Evolutionary conservation across 2,797 vertebrate species (phyloP), one percentile per base, ranked within the genome.

Genomic region (Muscicapa comitata): DNA sequence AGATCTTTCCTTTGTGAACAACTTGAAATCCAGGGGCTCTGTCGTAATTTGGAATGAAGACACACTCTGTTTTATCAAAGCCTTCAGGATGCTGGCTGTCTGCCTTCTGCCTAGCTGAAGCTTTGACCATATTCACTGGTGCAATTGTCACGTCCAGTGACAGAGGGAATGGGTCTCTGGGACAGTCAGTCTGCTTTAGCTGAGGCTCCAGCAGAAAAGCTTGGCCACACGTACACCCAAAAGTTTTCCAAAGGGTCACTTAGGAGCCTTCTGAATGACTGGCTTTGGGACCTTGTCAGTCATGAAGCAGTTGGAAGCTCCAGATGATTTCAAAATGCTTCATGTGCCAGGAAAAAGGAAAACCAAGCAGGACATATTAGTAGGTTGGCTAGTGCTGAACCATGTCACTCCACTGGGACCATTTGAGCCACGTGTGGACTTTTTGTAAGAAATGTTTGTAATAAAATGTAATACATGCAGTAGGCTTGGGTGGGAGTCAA

Each of bases 1-100:
- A 88, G 88, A 84, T 59, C 82, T 88, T 94, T 88, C 73, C 76
- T 90, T 67, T 90, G 82, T 83, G 87, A 78, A 65, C 87, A 83
- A 40, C 50, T 80, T 71, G 82, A 89, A 95, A 86, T 90, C 57
- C 82, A 83, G 57, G 47, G 81, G 35, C 72, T 96, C 88, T 94
- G 85, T 57, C 58, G 28, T 67, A 93, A 91, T 95, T 45, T 77
- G 93, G 87, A 95, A 93, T 77, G 89, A 93, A 90, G 94, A 93
- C 78, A 76, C 0, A 0, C 81, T 86, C 66, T 91, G 55, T 92
- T 73, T 87, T 91, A 90, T 76, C 87, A 94, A 57, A 67, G 28
- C 87, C 72, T 71, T 55, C 0, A 13, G 94, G 87, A 85, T 26
- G 45, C 63, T 94, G 86, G 81, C 74, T 61, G 54, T 28, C 78